phyloP scores from a whole-genome alignment of 2,113 vertebrate genomes.

The Leptocoma aspasia region DNA sequence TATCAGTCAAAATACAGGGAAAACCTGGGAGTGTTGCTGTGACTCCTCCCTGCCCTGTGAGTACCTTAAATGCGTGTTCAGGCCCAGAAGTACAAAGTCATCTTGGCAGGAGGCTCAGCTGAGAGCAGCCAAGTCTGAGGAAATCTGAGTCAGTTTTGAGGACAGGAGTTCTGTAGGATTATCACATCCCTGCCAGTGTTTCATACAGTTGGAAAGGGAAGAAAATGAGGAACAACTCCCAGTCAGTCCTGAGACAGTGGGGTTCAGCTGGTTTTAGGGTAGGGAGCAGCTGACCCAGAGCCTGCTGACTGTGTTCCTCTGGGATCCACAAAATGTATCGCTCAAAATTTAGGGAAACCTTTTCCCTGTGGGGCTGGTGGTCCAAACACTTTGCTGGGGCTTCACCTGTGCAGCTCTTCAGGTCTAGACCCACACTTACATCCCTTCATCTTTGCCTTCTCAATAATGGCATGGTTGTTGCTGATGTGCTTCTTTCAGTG shows the following conservation, averaged over 20 bases:
- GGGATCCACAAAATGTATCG: rapidly evolving
- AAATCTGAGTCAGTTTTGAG: neutral
- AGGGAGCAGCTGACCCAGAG: neutral
- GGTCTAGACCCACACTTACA: rapidly evolving
- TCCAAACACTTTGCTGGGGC: neutral
- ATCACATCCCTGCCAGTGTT: neutral
- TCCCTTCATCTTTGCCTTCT: neutral
- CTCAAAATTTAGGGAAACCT: rapidly evolving
- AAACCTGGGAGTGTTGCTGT: neutral
- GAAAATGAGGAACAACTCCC: neutral
- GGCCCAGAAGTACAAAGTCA: neutral
- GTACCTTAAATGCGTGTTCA: neutral
- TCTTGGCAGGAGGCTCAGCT: neutral
- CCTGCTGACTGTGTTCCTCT: neutral
- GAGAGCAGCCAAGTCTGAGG: neutral
- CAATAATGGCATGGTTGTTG: rapidly evolving
- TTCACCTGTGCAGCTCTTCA: neutral
- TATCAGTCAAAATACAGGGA: neutral
- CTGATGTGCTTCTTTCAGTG: neutral
- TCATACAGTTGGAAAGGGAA: neutral
- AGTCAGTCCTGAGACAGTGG: neutral
- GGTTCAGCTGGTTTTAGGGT: neutral
- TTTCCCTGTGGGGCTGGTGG: neutral
- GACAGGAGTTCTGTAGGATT: neutral
- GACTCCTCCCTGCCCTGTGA: neutral